Evolutionary conservation across 1,140 invertebrate species (phyloP).

Genomic region (Zaprionus africanus): DNA sequence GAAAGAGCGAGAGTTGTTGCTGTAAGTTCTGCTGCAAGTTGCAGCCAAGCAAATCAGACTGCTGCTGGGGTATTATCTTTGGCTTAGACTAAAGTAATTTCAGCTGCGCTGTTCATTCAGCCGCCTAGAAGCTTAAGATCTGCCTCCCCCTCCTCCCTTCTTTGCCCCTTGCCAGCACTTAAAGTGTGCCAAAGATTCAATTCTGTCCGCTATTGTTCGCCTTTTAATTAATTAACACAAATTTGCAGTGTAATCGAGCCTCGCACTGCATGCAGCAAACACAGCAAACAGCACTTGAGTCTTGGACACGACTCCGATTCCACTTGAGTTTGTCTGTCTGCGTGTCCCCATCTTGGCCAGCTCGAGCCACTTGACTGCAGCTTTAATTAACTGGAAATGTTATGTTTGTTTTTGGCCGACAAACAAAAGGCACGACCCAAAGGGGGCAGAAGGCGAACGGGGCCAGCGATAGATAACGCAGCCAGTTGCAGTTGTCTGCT

Average conservation of each 20-base stretch:
- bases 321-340: neutral
- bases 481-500: slow-evolving; percentile 29
- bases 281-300: slow-evolving; percentile 35
- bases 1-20: no score
- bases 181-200: neutral
- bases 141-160: no score
- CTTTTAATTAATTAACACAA: slow-evolving; percentile 80
- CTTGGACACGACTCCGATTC: neutral
- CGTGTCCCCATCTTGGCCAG: neutral
- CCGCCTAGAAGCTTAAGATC: no score
- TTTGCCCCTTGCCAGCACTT: neutral
- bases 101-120: no score
- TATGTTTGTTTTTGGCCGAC: slow-evolving; percentile 69
- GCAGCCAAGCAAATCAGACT: no score
- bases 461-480: slow-evolving; percentile 39
- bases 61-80: no score
- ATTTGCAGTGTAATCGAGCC: slow-evolving; percentile 73
- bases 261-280: slow-evolving; percentile 16
- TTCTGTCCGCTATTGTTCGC: slow-evolving; percentile 30
- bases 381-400: slow-evolving; percentile 81
- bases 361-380: slow-evolving; percentile 75
- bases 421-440: slow-evolving; percentile 36
- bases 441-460: slow-evolving; percentile 30
- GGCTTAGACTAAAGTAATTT: no score
- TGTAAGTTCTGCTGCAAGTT: no score